Base-by-base conservation (phyloP, 2,888 invertebrate genomes). In the Cotesia congregata region DNA sequence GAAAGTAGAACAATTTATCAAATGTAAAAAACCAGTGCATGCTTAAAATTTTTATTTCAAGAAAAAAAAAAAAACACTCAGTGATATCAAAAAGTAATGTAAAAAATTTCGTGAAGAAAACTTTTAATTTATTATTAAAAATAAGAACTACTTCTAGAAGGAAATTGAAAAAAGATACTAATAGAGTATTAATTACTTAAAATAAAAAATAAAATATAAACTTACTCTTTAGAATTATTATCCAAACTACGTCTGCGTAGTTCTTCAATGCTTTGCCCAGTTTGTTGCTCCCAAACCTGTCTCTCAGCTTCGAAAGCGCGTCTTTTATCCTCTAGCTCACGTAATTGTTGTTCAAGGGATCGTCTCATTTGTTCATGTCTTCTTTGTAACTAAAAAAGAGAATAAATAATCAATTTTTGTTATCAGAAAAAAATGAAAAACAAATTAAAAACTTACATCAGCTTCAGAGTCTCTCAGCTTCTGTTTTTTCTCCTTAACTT, bases 401-500 rank as follows among this genome's bases (percentile, higher is more conserved):
- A 50, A 50, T 9, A 50, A 50, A 50, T 3, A 50, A 50, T 12
- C 7, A 50, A 12, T 7, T 50, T 50, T 50, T 12, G 12, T 0
- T 2, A 50, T 1, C 7, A 50, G 0, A 12, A 3, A 50, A 50
- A 50, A 50, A 50, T 7, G 7, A 9, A 50, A 50, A 50, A 50
- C 7, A 70, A 59, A 50, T 6, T 15, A 41, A 20, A 50, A 6
- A 72, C 50, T 87, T 88, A 93, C 93, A 86, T 98, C 98, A 81
- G 94, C 92, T 90, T 98, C 98, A 0, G 97, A 97, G 90, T 98
- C 98, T 90, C 97, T 97, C 84, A 98, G 92, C 90, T 98, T 98
- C 86, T 97, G 96, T 88, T 96, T 96, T 91, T 98, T 98, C 90
- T 98, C 98, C 86, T 95, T 94, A 71, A 97, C 98, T 91, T 99